Evolutionary conservation across 2,888 invertebrate species (phyloP).

Genomic region (Iselma pallidipennis): DNA sequence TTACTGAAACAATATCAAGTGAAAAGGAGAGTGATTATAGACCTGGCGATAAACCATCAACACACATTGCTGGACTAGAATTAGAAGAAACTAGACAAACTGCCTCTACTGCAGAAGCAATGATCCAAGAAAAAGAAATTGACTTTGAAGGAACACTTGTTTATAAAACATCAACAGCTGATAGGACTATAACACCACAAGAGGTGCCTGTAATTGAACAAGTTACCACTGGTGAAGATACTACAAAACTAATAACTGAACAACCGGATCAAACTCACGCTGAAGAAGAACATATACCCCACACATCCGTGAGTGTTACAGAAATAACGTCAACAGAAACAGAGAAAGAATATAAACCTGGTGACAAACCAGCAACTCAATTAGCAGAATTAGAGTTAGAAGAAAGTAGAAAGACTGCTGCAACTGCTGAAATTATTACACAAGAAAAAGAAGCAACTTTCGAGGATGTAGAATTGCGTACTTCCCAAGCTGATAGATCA

Average conservation of each 20-base stretch:
- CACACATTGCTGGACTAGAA: slow-evolving; percentile 9
- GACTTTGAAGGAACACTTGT: slow-evolving; percentile 32
- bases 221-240: slow-evolving; percentile 3
- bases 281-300: slow-evolving; percentile 33
- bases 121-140: slow-evolving; percentile 15
- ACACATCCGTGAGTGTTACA: slow-evolving; percentile 34
- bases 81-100: slow-evolving; percentile 8
- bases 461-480: slow-evolving; percentile 30
- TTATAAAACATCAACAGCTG: slow-evolving; percentile 12
- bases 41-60: slow-evolving; percentile 7
- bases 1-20: slow-evolving; percentile 32
- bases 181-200: slow-evolving; percentile 2
- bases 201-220: slow-evolving; percentile 6
- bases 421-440: slow-evolving; percentile 31
- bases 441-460: slow-evolving; percentile 40
- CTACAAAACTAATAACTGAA: not conserved
- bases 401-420: slow-evolving; percentile 29
- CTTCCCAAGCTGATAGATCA: slow-evolving; percentile 55
- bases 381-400: slow-evolving; percentile 5
- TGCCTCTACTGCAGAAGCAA: slow-evolving; percentile 10
- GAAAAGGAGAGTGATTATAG: slow-evolving; percentile 31
- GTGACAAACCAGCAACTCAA: slow-evolving; percentile 2
- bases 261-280: slow-evolving; percentile 25
- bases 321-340: slow-evolving; percentile 32
- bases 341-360: slow-evolving; percentile 2